These are phyloP conservation scores for Dendroctonus ponderosae DNA, from an alignment of 1,140 invertebrate species.

Conservation along the genomic window DNA sequence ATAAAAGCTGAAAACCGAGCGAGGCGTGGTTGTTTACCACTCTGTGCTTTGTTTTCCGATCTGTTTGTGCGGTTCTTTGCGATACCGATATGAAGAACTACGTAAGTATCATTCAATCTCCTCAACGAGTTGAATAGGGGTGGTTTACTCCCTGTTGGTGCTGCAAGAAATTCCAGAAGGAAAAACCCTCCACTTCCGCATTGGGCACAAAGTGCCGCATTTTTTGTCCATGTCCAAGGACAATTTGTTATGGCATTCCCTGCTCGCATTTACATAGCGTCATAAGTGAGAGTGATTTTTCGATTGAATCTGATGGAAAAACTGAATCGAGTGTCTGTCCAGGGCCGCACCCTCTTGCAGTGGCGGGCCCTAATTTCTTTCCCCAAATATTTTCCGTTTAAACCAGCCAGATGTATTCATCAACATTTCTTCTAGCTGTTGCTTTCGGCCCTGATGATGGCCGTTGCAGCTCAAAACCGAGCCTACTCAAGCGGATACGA, in stretches of 20 bases:
- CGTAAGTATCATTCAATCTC: conserved; percentile 39
- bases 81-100: conserved; percentile 39
- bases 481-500: conserved; percentile 30
- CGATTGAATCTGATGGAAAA: no score
- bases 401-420: neutral
- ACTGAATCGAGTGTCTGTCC: no score
- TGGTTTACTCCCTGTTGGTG: neutral
- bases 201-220: no score
- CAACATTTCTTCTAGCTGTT: conserved; percentile 42
- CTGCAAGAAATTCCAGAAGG: no score
- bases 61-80: conserved; percentile 11
- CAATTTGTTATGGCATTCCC: no score
- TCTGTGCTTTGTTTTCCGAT: conserved; percentile 39
- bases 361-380: no score
- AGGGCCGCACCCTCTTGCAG: no score
- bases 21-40: conserved; percentile 45
- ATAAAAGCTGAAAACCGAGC: conserved; percentile 42
- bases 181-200: no score
- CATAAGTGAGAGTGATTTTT: no score
- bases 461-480: conserved; percentile 41
- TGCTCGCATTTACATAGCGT: no score
- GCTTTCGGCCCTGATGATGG: conserved; percentile 37
- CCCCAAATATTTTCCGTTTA: no score
- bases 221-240: no score
- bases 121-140: neutral